Percentiles rank a stretch among this genome's conserved stretches.
Evolutionary conservation across 2,113 vertebrate genomes (phyloP).

Genomic region (Labeo catla): DNA sequence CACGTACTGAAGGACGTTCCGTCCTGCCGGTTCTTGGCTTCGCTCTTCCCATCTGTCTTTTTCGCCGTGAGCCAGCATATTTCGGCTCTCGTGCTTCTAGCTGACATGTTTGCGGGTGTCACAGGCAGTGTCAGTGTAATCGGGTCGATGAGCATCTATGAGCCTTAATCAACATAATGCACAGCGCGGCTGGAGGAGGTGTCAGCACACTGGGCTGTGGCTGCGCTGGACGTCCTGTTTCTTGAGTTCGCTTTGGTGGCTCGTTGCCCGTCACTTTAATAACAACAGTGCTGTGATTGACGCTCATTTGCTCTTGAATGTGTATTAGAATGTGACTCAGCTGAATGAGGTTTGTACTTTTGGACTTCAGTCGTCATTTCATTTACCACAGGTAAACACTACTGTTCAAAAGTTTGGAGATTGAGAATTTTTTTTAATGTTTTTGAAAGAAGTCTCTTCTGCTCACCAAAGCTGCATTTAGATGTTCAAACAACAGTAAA

Average conservation of each 20-base stretch:
- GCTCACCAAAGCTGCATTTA: not conserved
- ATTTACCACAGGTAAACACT: not conserved
- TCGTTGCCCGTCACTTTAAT: not conserved
- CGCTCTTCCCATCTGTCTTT: not conserved
- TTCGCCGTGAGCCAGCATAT: slow-evolving; percentile 32
- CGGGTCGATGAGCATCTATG: slow-evolving; percentile 62
- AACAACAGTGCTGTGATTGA: slow-evolving; percentile 2
- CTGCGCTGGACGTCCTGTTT: slow-evolving; percentile 47
- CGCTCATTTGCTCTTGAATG: not conserved
- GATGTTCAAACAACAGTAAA: not conserved
- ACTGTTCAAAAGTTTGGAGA: not conserved
- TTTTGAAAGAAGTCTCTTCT: not conserved
- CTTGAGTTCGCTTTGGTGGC: slow-evolving; percentile 21
- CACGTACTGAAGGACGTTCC: not conserved
- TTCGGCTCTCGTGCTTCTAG: slow-evolving; percentile 7
- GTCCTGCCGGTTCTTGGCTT: slow-evolving; percentile 18
- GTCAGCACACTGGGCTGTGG: slow-evolving; percentile 33
- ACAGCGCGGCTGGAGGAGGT: not conserved
- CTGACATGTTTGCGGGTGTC: slow-evolving; percentile 40
- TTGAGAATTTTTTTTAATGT: not conserved
- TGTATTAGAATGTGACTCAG: not conserved
- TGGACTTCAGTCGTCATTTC: not conserved
- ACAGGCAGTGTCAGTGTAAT: slow-evolving; percentile 53
- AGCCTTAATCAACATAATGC: slow-evolving; percentile 68
- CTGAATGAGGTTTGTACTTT: not conserved